Base-by-base conservation (phyloP, 2,888 invertebrate species). In the Lacanobia oleracea region DNA sequence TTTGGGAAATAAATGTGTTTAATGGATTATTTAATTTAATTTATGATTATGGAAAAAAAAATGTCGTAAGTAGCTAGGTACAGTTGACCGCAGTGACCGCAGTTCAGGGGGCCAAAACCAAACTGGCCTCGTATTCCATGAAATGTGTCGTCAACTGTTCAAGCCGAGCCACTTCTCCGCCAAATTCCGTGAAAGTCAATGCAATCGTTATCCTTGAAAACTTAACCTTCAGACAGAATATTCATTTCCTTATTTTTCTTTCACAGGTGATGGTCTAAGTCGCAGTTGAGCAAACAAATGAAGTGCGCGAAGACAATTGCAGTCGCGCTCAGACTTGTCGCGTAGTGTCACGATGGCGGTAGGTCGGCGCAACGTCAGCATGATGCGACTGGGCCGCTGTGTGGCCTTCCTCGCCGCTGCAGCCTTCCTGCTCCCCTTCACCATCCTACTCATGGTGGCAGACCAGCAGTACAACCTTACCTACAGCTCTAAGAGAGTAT, bases 381-480 rank as follows among this genome's bases (percentile, higher is more conserved):
- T 95, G 91, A 93, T 96, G 91, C 93, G 96, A 56, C 89, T 97
- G 37, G 94, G 96, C 63, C 92, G 97, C 86, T 97, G 97, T 84
- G 95, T 97, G 67, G 96, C 97, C 1, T 97, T 97, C 88, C 95
- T 97, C 74, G 97, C 96, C 21, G 97, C 97, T 1, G 96, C 97
- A 1, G 97, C 97, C 68, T 96, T 97, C 79, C 93, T 97, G 33
- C 95, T 97, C 12, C 96, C 97, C 2, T 94, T 97, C 89, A 94
- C 97, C 74, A 97, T 97, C 16, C 92, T 97, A 61, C 92, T 97
- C 78, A 97, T 97, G 92, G 96, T 97, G 21, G 97, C 97, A 6
- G 97, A 97, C 83, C 96, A 96, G 87, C 97, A 97, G 88, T 96
- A 97, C 93, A 95, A 97, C 89, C 95, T 97, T n/a, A 93, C 95